These are phyloP conservation scores for Amblyopsis hoosieri DNA, from an alignment of 2,797 vertebrate genomes.

Conservation along the genomic window DNA sequence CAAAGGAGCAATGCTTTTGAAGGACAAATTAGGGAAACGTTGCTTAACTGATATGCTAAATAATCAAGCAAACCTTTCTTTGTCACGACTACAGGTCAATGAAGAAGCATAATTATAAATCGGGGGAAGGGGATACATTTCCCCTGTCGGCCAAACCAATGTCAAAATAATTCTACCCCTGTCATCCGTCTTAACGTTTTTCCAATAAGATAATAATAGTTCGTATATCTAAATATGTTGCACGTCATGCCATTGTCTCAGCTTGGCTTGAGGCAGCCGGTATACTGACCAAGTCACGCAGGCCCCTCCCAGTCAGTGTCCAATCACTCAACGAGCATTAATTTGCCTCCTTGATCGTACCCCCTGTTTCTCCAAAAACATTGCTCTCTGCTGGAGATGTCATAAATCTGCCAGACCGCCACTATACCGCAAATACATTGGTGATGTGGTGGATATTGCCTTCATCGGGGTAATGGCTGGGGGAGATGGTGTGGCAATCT, in stretches of 20 bases:
- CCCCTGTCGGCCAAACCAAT: not conserved
- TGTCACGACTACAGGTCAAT: slow-evolving; percentile 36
- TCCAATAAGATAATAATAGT: not conserved
- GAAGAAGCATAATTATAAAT: slow-evolving; percentile 57
- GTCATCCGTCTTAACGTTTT: slow-evolving; percentile 2
- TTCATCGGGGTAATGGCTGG: slow-evolving; percentile 58
- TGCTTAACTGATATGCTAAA: slow-evolving; percentile 67
- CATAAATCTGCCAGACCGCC: slow-evolving; percentile 75
- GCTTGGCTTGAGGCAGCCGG: too few relatives aligned
- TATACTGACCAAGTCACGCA: not conserved
- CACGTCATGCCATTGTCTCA: too few relatives aligned
- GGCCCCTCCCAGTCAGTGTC: slow-evolving; percentile 34
- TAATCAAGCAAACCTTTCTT: slow-evolving; percentile 58
- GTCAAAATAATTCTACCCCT: not conserved
- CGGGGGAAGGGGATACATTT: slow-evolving; percentile 11
- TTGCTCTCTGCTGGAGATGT: slow-evolving; percentile 74
- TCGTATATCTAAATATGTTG: too few relatives aligned
- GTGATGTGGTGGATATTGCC: slow-evolving; percentile 70
- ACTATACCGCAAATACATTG: slow-evolving; percentile 51
- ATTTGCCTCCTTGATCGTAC: slow-evolving; percentile 40
- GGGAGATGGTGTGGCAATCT: slow-evolving; percentile 33
- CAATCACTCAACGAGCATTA: not conserved
- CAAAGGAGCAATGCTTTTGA: slow-evolving; percentile 76
- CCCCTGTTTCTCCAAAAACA: slow-evolving; percentile 56
- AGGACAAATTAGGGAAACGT: slow-evolving; percentile 68